Percentiles rank a stretch among this genome's conserved stretches.
Evolutionary conservation across 2,888 invertebrate species (phyloP).

Genomic region (Punctoribates punctum): DNA sequence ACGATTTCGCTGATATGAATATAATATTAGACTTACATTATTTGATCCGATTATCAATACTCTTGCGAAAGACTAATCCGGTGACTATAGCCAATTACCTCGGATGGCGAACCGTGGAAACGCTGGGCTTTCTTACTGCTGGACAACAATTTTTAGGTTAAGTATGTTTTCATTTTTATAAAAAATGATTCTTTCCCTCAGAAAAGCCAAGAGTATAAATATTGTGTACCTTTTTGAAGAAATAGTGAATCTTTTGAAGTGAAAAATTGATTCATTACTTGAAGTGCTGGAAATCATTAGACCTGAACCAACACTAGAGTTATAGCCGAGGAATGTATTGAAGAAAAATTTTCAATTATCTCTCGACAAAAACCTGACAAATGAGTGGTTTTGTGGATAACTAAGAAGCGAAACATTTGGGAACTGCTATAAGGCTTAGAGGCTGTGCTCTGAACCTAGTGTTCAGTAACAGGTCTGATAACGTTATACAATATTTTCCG

Average conservation of each 20-base stretch:
- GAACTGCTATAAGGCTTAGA: too few relatives aligned
- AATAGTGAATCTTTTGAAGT: not conserved
- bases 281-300: too few relatives aligned
- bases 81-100: conserved; percentile 39
- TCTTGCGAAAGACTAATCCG: conserved; percentile 34
- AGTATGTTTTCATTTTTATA: not conserved
- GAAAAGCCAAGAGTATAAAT: not conserved
- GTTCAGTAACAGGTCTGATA: too few relatives aligned
- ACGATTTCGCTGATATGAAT: conserved; percentile 26
- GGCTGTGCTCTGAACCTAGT: too few relatives aligned
- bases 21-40: conserved; percentile 36
- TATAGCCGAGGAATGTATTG: too few relatives aligned
- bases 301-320: too few relatives aligned
- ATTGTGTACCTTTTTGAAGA: not conserved
- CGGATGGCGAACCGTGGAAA: conserved; percentile 37
- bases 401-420: too few relatives aligned
- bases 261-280: too few relatives aligned
- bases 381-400: too few relatives aligned
- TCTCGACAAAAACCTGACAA: too few relatives aligned
- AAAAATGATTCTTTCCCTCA: not conserved
- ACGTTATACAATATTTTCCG: too few relatives aligned
- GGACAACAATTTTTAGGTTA: conserved; percentile 37
- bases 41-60: conserved; percentile 19
- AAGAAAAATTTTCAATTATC: too few relatives aligned
- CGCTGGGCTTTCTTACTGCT: conserved; percentile 31